A percentile compares a stretch with the other conserved stretches of the same genome.
Conservation (phyloP, 1,140 invertebrate genomes). For the Macrocentrus cingulum region DNA sequence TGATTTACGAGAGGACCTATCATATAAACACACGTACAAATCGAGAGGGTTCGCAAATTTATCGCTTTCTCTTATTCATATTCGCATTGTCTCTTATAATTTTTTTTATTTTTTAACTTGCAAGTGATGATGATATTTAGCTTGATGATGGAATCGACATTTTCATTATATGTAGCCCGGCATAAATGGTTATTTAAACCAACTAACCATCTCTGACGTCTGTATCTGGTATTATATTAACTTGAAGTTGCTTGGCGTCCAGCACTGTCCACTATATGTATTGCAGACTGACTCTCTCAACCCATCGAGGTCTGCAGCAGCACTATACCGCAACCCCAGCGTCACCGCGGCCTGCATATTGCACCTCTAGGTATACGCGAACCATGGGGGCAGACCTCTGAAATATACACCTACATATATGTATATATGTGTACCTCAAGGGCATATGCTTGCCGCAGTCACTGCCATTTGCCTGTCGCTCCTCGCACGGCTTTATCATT, state of each 20-base stretch:
- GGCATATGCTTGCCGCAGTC: background rate
- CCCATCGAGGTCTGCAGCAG: slow-evolving; percentile 16
- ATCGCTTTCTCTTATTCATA: slow-evolving; percentile 28
- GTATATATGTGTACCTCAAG: background rate
- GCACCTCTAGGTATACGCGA: slow-evolving; percentile 31
- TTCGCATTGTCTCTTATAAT: background rate
- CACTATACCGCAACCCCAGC: slow-evolving; percentile 21
- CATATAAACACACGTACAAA: slow-evolving; percentile 15
- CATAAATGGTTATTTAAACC: too few species aligned
- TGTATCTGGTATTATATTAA: slow-evolving; percentile 34
- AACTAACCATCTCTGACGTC: slow-evolving; percentile 4
- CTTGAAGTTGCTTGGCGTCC: background rate
- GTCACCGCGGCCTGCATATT: slow-evolving; percentile 28
- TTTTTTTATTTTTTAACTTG: background rate
- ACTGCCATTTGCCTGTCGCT: background rate
- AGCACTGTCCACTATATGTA: slow-evolving; percentile 16
- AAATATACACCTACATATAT: slow-evolving; percentile 7
- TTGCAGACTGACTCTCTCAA: slow-evolving; percentile 13
- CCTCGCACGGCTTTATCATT: background rate
- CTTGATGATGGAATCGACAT: too few species aligned
- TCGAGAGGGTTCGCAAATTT: slow-evolving; percentile 25
- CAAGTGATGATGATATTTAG: background rate
- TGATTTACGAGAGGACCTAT: slow-evolving; percentile 23
- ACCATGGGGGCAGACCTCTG: slow-evolving; percentile 7
- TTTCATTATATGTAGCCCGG: too few species aligned